Base-by-base conservation (phyloP, 1,140 invertebrate genomes). In the Oppia nitens region DNA sequence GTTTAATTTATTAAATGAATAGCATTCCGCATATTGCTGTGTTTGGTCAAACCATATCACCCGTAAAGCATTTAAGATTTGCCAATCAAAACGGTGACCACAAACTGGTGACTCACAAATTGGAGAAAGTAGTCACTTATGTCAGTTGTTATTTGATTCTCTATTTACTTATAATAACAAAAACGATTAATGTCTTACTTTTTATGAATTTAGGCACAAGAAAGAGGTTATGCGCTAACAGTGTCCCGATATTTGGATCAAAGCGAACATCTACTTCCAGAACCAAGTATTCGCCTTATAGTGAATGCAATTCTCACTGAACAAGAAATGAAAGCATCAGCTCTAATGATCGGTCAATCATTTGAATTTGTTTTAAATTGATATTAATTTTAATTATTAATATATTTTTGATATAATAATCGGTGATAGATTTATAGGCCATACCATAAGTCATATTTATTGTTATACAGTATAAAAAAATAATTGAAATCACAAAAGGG, bases 51-150 rank as follows among this genome's bases (percentile, higher is more conserved):
- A 69, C 73, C 6, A 55, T 82, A 1, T 84, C 83, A 1, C 87
- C 88, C 0, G 72, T 92, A 0, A 87, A 91, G 64, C 86, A 90
- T 72, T 66, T 92, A 3, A 80, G 80, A 64, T 69, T 90, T 20
- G 75, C 74, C 0, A 68, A 76, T 12, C 68, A 74, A 2, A 63
- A 72, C 1, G 74, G 76, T 1, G 68, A 70, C 6, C n/a, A 28
- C 17, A n/a, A 49, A 51, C 24, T 59, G 17, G 79, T 82, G 65
- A 66, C 77, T 3, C 66, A 69, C 11, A 71, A 80, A 55, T 68
- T 90, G 21, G 72, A 73, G 2, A 71, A 77, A 63, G 79, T 90
- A 50, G 77, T 79, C 17, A 65, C 77, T 40, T 72, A 72, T 67
- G 77, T 77, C 65, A 69, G 70, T 66, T 40, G 29, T 6, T 40